Percentiles rank a stretch among this genome's conserved stretches.
These are phyloP conservation scores for Apodemus sylvaticus DNA, from an alignment of 2,113 vertebrate genomes.

Conservation along the genomic window DNA sequence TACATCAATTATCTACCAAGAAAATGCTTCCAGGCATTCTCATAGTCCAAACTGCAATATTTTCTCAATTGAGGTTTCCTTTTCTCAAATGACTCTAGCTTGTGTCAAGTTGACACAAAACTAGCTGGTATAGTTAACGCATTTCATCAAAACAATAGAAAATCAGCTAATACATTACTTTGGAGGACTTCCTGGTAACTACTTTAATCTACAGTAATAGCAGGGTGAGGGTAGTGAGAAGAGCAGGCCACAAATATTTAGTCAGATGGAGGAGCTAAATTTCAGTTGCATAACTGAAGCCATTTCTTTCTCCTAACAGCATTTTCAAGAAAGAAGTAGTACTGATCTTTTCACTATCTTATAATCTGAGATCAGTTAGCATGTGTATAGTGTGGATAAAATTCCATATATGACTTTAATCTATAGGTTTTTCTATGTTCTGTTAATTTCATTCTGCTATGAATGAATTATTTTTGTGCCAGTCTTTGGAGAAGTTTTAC, in stretches of 20 bases:
- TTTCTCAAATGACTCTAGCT: not conserved
- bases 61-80: not conserved
- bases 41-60: no score
- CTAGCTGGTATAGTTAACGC: not conserved
- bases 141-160: not conserved
- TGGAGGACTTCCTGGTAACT: slow-evolving; percentile 6
- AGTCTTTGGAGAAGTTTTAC: no score
- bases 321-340: not conserved
- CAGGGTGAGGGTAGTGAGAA: not conserved
- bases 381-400: not conserved
- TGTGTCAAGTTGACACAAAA: not conserved
- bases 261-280: not conserved
- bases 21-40: not conserved
- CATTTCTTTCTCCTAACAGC: not conserved
- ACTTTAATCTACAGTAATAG: not conserved
- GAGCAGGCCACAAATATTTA: accelerated
- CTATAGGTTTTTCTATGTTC: not conserved
- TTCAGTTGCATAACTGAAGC: not conserved
- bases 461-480: not conserved
- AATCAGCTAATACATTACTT: not conserved
- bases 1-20: not conserved
- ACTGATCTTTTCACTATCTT: not conserved
- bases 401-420: not conserved
- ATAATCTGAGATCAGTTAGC: not conserved
- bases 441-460: no score